Evolutionary conservation across 1,140 invertebrate species (phyloP).

Genomic region (Drosophila parabipectinata): DNA sequence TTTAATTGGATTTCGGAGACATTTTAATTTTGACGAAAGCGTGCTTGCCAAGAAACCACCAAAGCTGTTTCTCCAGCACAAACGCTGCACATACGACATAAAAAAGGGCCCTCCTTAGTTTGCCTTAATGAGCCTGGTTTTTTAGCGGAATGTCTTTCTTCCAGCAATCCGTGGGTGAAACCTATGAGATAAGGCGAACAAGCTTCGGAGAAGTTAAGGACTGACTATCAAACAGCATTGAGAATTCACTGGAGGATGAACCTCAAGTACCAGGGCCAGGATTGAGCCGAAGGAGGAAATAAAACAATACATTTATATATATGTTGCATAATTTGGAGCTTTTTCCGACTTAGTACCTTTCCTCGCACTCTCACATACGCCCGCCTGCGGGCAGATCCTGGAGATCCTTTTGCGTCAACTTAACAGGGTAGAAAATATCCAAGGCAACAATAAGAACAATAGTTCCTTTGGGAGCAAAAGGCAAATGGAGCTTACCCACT

Average conservation of each 20-base stretch:
- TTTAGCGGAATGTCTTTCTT: slow-evolving; percentile 26
- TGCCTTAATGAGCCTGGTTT: slow-evolving; percentile 35
- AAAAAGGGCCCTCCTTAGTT: slow-evolving; percentile 12
- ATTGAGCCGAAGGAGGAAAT: slow-evolving; percentile 40
- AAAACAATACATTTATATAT: slow-evolving; percentile 69
- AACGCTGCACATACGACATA: slow-evolving; percentile 7
- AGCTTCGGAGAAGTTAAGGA: neutral
- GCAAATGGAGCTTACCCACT: slow-evolving; percentile 53
- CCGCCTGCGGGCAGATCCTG: slow-evolving; percentile 59
- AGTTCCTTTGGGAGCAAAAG: slow-evolving; percentile 78
- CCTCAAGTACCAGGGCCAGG: slow-evolving; percentile 2
- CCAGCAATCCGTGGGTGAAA: slow-evolving; percentile 13
- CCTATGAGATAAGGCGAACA: slow-evolving; percentile 2
- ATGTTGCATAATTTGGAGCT: slow-evolving; percentile 81
- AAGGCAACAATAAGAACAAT: slow-evolving; percentile 83
- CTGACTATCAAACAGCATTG: slow-evolving; percentile 24
- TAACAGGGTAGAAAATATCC: slow-evolving; percentile 82
- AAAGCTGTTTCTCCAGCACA: slow-evolving; percentile 1
- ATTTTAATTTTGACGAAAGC: slow-evolving; percentile 61
- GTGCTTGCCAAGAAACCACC: slow-evolving; percentile 4
- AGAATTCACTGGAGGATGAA: slow-evolving; percentile 6
- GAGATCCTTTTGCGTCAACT: slow-evolving; percentile 80
- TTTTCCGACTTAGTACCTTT: slow-evolving; percentile 82
- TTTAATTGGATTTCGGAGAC: slow-evolving; percentile 76
- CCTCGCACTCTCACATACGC: slow-evolving; percentile 43